Base-by-base conservation (phyloP, 2,888 invertebrate species). In the Leptothorax acervorum region DNA sequence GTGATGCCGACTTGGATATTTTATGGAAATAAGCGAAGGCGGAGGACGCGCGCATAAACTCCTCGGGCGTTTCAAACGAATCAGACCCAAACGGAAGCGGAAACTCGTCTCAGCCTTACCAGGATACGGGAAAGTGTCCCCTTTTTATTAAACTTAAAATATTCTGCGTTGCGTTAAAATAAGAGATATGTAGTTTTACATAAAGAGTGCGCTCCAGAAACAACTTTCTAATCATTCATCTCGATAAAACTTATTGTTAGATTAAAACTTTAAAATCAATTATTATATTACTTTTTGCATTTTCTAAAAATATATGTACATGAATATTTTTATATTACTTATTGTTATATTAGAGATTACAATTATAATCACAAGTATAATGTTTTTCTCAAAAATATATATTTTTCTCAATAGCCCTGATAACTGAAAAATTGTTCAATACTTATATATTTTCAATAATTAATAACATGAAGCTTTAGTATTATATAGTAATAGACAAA, bases 21-120 rank as follows among this genome's bases (percentile, higher is more conserved):
- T 63, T 63, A 83, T 76, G 81, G 60, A 85, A 79, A 66, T 66
- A 78, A 66, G 57, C 55, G 65, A 12, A 48, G 42, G n/a, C 57
- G 55, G 66, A 66, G 70, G 53, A 79, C 53, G 73, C 82, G 75
- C 39, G 76, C 66, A 71, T 57, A 57, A 60, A 23, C 31, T 60
- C 60, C 45, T 31, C 31, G n/a, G 18, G 9, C 15, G 18, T 42
- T 28, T 70, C 39, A n/a, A 42, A 53, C 42, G n/a, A 70, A 53
- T 51, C 53, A 18, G 53, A 28, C 31, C 1, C 39, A 31, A 28
- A 28, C 15, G n/a, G 48, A 42, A 57, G 45, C 75, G 48, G 28
- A 55, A 45, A n/a, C 28, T 42, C 28, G 18, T 12, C 18, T 51
- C 15, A 23, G 35, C 4, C 12, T 65, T 48, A 15, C 63, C 11